These are phyloP conservation scores for Heliconius himera DNA, from an alignment of 1,140 invertebrate genomes.

Conservation along the genomic window DNA sequence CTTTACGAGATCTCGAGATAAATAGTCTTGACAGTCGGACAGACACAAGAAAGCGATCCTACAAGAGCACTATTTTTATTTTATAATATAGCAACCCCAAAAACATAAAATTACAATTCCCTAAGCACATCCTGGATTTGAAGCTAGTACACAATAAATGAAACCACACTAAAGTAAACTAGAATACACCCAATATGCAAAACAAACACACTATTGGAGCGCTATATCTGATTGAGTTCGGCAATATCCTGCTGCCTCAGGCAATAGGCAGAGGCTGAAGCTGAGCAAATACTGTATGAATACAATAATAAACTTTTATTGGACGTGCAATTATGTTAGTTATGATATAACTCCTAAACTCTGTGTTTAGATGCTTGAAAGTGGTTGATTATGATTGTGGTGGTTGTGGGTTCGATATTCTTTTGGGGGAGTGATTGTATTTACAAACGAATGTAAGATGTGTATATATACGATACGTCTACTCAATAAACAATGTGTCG, in stretches of 20 bases:
- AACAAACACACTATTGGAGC: conserved; percentile 1
- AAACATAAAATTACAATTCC: not conserved
- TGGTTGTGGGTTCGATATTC: not conserved
- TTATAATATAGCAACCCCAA: no score
- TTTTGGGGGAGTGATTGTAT: not conserved
- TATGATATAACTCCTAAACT: no score
- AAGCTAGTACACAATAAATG: not conserved
- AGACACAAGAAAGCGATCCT: no score
- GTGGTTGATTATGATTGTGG: no score
- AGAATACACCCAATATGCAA: conserved; percentile 15
- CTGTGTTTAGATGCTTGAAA: no score
- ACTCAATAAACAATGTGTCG: no score
- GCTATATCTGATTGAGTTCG: conserved; percentile 8
- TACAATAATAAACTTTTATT: conserved; percentile 5
- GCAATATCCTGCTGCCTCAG: conserved; percentile 4
- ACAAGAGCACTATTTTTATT: no score
- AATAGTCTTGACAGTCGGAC: no score
- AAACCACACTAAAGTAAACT: conserved; percentile 14
- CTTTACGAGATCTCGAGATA: no score
- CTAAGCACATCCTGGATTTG: not conserved
- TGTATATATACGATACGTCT: no score
- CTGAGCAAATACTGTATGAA: not conserved
- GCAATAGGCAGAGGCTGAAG: not conserved
- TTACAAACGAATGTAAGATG: not conserved
- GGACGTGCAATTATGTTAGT: no score